Conservation (phyloP, 2,797 vertebrate species). For the Parauchenoglanis punctatus region DNA sequence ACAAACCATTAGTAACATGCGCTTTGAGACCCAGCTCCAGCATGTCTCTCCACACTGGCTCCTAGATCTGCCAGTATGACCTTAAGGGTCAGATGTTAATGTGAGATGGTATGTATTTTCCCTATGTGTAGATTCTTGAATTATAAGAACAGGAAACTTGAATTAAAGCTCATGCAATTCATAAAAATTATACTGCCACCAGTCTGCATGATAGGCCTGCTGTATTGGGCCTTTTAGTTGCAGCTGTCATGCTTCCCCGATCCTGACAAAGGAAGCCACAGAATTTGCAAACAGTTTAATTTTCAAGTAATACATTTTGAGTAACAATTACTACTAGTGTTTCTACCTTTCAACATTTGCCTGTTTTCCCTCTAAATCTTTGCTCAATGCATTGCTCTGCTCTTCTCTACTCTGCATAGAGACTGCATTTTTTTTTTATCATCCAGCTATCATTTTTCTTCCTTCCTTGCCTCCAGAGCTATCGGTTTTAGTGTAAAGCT, state of each 20-base stretch:
- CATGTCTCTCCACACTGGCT: constrained; percentile 57
- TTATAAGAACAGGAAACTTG: neutral
- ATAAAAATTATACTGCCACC: neutral
- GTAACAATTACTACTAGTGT: neutral
- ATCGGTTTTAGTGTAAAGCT: constrained; percentile 33
- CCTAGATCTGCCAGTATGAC: constrained; percentile 78
- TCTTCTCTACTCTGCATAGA: constrained; percentile 12
- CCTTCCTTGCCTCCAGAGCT: constrained; percentile 6
- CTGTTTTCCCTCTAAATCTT: neutral
- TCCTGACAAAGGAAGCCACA: neutral
- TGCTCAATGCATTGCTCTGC: too few species aligned
- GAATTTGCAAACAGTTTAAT: constrained; percentile 12
- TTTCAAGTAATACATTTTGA: neutral
- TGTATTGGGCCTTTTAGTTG: neutral
- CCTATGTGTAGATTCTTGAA: neutral
- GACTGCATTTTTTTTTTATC: neutral
- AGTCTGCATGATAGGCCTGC: neutral
- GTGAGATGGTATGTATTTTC: neutral
- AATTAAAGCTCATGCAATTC: neutral
- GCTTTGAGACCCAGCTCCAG: neutral
- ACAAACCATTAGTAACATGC: constrained; percentile 9
- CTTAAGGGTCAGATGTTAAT: constrained; percentile 59
- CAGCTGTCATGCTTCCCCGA: neutral
- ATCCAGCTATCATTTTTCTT: neutral
- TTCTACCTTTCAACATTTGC: neutral